Base-by-base conservation (phyloP, 2,113 vertebrate genomes). In the Malurus elegans region DNA sequence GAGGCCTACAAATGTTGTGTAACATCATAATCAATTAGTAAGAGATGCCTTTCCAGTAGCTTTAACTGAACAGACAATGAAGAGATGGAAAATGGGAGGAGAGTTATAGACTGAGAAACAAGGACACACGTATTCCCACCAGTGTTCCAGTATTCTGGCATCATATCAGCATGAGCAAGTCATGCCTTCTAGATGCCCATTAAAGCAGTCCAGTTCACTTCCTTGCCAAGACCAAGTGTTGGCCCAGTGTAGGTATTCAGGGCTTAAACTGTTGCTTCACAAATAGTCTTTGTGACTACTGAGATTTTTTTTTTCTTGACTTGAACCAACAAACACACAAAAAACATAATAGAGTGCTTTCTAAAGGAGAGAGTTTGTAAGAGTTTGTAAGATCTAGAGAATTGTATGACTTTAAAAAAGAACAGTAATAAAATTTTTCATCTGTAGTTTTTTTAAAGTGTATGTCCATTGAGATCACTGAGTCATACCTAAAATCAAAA, bases 91-190 rank as follows among this genome's bases (percentile, higher is more conserved):
- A 47, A 83, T 79, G 65, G 79, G 42, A 92, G 71, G 36, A 83
- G 75, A 80, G 74, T 66, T 92, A 95, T 45, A 93, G 79, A 74
- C 34, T 66, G 88, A 86, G 67, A 88, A 95, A 36, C 51, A 73
- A 58, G 32, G 83, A 44, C 36, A 66, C 34, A 66, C 8, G 70
- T 34, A 58, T 83, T 80, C 47, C 26, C 47, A 78, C 61, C 60
- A 79, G 32, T 75, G 80, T 58, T 38, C 26, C 42, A 70, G 26
- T 83, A 54, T 66, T 66, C 54, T 86, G 64, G 54, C 51, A 73
- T 67, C 29, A 51, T 0, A 48, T 89, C 81, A 94, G 5, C 5
- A 3, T 40, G 66, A 61, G 40, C 1, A 3, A 90, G 31, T 75
- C 36, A 44, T 72, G 45, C 32, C 71, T 86, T 54, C 56, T 38